Evolutionary conservation across 2,797 vertebrate species (phyloP).

Genomic region (Tarsius wallacei): DNA sequence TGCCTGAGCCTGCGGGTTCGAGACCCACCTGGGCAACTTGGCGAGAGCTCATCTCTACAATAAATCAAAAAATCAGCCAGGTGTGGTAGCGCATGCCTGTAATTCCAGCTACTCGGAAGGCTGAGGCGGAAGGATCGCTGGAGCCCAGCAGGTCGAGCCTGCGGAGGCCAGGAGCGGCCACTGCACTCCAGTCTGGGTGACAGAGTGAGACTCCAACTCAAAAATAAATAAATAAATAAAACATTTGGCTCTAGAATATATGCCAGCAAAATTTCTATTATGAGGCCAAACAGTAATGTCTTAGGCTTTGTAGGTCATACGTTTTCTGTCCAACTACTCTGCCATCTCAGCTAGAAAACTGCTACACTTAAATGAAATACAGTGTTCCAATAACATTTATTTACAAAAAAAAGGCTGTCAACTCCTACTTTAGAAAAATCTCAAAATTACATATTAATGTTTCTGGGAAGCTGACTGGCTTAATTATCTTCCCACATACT

Average conservation of each 20-base stretch:
- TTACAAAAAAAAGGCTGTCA: slow-evolving; percentile 44
- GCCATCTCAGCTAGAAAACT: slow-evolving; percentile 31
- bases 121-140: no score
- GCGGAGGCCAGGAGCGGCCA: no score
- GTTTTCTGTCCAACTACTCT: slow-evolving; percentile 49
- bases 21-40: no score
- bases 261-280: slow-evolving; percentile 27
- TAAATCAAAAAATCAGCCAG: no score
- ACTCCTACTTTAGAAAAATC: slow-evolving; percentile 22
- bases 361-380: slow-evolving; percentile 4
- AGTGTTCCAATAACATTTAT: slow-evolving; percentile 58
- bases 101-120: no score
- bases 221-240: no score
- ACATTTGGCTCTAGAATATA: slow-evolving; percentile 40
- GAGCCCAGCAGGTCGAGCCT: no score
- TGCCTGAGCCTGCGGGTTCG: no score
- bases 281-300: not conserved
- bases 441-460: slow-evolving; percentile 47
- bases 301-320: slow-evolving; percentile 10
- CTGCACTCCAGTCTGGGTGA: no score
- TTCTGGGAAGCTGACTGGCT: slow-evolving; percentile 14
- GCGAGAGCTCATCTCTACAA: no score
- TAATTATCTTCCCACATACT: slow-evolving; percentile 30
- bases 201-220: no score
- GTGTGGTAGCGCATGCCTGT: no score